Base-by-base conservation (phyloP, 2,888 invertebrate species). In the Drosophila koepferae region DNA sequence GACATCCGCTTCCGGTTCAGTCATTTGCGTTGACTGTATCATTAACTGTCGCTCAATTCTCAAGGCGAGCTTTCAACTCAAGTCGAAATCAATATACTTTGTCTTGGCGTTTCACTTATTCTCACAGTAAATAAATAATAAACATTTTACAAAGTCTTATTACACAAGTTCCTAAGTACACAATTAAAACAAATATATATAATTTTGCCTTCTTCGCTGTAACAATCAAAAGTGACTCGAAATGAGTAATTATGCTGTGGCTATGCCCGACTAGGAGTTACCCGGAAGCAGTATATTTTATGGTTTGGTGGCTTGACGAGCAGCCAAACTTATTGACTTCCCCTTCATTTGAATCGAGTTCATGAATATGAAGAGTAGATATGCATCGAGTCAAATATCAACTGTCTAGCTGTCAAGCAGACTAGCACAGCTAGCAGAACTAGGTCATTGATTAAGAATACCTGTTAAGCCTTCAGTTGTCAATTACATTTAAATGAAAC, bases 11-110 rank as follows among this genome's bases (percentile, higher is more conserved):
- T 69, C 41, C 56, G 56, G 54, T 48, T 49, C 44, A 20, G 28
- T 12, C 64, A 62, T 18, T 55, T 63, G 31, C 55, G 58, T 59
- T 78, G 86, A 74, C 77, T 78, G 68, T 83, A 81, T 81, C 81
- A 89, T 90, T 90, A 89, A 89, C 87, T 85, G 78, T 64, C 34
- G 64, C 62, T 77, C 59, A 65, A 46, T 54, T 64, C 51, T 58
- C 66, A 53, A 41, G 31, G 23, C 62, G 63, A 66, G 53, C 68
- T 71, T 48, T 68, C 58, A 59, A 59, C 66, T 60, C 64, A 53
- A 69, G 53, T 63, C 55, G 28, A 68, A 71, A 62, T 67, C 73
- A 70, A 63, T 71, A 58, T 55, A 69, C 65, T 74, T 77, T 72
- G 59, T 41, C 69, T 65, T 55, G 56, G 43, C 48, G 54, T 55